Evolutionary conservation across 2,888 invertebrate genomes (phyloP).

Genomic region (Dromius quadrimaculatus): DNA sequence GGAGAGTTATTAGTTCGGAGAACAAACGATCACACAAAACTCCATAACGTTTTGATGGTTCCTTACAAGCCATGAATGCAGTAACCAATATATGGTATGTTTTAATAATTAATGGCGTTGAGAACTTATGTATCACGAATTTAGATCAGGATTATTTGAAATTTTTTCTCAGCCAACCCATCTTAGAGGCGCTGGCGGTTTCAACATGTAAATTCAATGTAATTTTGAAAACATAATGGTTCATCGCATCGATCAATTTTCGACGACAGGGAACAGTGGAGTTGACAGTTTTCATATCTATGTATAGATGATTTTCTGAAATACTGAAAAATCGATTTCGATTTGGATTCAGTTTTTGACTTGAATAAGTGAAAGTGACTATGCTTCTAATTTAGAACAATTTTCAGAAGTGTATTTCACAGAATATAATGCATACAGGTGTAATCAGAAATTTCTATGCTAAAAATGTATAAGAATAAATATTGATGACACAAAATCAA

Average conservation of each 20-base stretch:
- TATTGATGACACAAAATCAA: constrained; percentile 3
- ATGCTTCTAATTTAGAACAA: constrained; percentile 6
- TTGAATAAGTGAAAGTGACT: neutral
- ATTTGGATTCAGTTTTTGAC: neutral
- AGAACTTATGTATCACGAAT: neutral
- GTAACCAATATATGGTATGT: neutral
- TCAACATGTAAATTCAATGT: constrained; percentile 8
- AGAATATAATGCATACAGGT: neutral
- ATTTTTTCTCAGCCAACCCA: constrained; percentile 1
- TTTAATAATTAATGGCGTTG: neutral
- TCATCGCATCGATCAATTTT: constrained; percentile 26
- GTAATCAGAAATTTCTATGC: neutral
- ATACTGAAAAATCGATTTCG: neutral
- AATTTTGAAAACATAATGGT: constrained; percentile 17
- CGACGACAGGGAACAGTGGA: constrained; percentile 9
- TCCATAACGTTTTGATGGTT: constrained; percentile 19
- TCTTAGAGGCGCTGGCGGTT: neutral
- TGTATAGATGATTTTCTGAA: constrained; percentile 1
- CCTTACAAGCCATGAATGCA: constrained; percentile 6
- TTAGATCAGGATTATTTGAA: constrained; percentile 6
- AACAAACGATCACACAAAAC: neutral
- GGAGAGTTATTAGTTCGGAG: neutral
- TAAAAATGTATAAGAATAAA: neutral
- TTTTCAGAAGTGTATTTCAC: neutral
- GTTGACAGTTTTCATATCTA: neutral